Conservation (phyloP, 2,113 vertebrate genomes). For the Mus spicilegus region DNA sequence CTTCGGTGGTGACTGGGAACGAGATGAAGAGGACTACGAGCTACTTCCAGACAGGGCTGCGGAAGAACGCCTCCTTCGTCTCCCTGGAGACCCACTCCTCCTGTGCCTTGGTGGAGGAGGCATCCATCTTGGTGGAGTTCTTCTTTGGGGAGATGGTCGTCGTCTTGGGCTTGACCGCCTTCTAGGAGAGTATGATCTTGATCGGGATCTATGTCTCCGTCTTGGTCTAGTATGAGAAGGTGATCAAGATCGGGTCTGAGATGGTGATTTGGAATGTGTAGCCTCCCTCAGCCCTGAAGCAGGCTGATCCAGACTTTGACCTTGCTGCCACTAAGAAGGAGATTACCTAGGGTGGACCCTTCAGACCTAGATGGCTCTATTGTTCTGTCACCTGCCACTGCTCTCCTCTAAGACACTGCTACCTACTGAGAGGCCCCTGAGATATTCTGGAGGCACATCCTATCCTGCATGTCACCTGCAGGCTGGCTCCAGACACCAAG, state of each 20-base stretch:
- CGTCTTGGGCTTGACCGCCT: conserved; percentile 95
- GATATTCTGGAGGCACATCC: no score
- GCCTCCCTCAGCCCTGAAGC: no score
- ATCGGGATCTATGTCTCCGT: conserved; percentile 93
- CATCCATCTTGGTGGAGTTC: conserved; percentile 94
- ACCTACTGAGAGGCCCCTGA: no score
- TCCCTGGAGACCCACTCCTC: conserved; percentile 95
- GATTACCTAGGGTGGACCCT: no score
- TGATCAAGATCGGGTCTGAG: conserved; percentile 88
- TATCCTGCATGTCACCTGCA: no score
- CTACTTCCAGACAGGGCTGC: conserved; percentile 96
- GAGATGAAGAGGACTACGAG: conserved; percentile 91
- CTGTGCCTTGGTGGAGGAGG: conserved; percentile 93
- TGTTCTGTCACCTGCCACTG: no score
- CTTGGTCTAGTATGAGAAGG: conserved; percentile 92
- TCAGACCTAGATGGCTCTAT: no score
- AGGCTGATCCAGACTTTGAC: no score
- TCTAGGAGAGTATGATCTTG: conserved; percentile 95
- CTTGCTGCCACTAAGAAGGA: no score
- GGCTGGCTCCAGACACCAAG: no score
- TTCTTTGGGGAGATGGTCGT: conserved; percentile 94
- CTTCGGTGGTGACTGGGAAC: conserved; percentile 93
- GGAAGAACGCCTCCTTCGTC: conserved; percentile 95
- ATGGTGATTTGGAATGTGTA: conserved; percentile 92
- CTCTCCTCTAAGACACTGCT: no score